Evolutionary conservation across 2,888 invertebrate species (phyloP).

Genomic region (Autographa gamma): DNA sequence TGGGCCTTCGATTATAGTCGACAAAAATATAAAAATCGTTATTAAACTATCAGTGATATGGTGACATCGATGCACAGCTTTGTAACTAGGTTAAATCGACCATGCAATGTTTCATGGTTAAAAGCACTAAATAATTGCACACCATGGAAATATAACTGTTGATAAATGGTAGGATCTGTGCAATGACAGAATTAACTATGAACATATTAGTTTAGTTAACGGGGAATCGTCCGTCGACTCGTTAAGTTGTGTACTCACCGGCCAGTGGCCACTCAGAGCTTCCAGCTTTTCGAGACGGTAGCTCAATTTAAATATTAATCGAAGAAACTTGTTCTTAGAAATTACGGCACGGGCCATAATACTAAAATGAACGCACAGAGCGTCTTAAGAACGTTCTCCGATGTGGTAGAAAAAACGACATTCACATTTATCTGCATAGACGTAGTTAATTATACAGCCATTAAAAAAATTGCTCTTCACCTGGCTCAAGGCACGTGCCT

Average conservation of each 20-base stretch:
- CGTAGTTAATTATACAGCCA: constrained; percentile 61
- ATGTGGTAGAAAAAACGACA: constrained; percentile 18
- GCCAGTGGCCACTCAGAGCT: constrained; percentile 21
- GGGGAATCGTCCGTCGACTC: constrained; percentile 57
- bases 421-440: constrained; percentile 59
- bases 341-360: constrained; percentile 32
- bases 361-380: constrained; percentile 13
- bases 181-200: constrained; percentile 60
- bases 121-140: constrained; percentile 64
- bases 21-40: constrained; percentile 2
- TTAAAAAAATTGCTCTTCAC: constrained; percentile 69
- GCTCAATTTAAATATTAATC: constrained; percentile 52
- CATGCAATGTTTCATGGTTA: constrained; percentile 62
- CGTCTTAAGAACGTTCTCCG: constrained; percentile 9
- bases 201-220: constrained; percentile 65
- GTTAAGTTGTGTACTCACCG: constrained; percentile 32
- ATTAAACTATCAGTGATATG: constrained; percentile 27
- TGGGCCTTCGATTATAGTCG: background rate
- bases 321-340: constrained; percentile 54
- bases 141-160: constrained; percentile 63
- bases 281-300: constrained; percentile 30
- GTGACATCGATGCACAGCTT: constrained; percentile 26
- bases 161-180: constrained; percentile 61
- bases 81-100: constrained; percentile 59
- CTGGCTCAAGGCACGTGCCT: constrained; percentile 79